These are phyloP conservation scores for Drosophila mimica DNA, from an alignment of 2,888 invertebrate species.

Conservation along the genomic window DNA sequence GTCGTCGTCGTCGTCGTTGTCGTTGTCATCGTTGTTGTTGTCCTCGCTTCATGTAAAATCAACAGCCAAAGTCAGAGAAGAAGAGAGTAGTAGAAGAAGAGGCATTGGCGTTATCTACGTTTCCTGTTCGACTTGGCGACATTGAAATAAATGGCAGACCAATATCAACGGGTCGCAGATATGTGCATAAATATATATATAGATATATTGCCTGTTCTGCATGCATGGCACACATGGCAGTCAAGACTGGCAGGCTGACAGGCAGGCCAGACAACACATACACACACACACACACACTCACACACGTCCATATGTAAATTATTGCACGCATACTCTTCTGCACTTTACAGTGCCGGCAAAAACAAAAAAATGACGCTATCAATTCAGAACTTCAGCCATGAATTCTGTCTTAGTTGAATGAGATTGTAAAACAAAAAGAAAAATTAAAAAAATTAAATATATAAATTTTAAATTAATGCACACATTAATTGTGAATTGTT, in stretches of 20 bases:
- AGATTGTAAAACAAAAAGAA: background rate
- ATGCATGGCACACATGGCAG: conserved; percentile 63
- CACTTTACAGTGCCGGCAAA: background rate
- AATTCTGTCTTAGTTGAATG: background rate
- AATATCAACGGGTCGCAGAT: conserved; percentile 33
- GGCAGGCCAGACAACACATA: conserved; percentile 48
- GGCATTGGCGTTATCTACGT: conserved; percentile 61
- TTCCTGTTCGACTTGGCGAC: conserved; percentile 66
- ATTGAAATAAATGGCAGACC: conserved; percentile 66
- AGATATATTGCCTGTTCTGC: conserved; percentile 41
- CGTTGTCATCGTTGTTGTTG: background rate
- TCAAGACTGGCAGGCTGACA: conserved; percentile 42
- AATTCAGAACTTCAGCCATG: background rate
- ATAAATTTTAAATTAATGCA: background rate
- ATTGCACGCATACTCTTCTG: conserved; percentile 16
- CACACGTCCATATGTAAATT: conserved; percentile 5
- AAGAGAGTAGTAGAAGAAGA: background rate
- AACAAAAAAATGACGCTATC: background rate
- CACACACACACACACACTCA: conserved; percentile 39
- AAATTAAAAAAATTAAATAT: background rate
- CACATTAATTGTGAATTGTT: too few relatives aligned
- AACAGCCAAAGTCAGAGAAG: conserved; percentile 1
- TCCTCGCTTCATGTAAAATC: conserved; percentile 46
- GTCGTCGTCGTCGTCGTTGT: background rate
- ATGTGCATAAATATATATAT: background rate